Evolutionary conservation across 2,797 vertebrate genomes (phyloP), one percentile per base, ranked within the genome.

Genomic region (Erithacus rubecula): DNA sequence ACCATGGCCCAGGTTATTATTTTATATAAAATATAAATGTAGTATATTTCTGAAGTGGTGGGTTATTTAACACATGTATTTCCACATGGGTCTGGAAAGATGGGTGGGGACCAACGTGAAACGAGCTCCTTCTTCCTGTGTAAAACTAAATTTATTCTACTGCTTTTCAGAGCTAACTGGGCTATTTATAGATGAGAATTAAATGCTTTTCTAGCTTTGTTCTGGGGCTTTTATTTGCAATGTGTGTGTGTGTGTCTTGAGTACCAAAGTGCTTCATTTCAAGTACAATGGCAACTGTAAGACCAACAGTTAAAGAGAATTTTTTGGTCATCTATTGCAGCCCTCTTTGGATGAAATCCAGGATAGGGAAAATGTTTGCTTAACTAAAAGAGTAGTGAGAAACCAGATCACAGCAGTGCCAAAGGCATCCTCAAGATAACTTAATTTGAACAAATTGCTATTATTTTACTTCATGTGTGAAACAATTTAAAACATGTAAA

Each of bases 1-100:
- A 78, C 51, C 59, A 43, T 1, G 39, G 86, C 81, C 67, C 72
- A 93, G 87, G 87, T 89, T 86, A 75, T 83, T 91, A 88, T 94
- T 93, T 96, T 86, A 76, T 94, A 94, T 90, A 81, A 85, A 87
- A 44, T 81, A 94, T 71, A 95, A 94, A 95, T 78, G 92, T 86
- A 76, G 24, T 59, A 69, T 70, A 91, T 67, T 79, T 79, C 83
- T 86, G 70, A 17, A 60, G 59, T 15, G 27, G 32, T 56, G 44
- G 59, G 36, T 72, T 75, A 89, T 93, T 95, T 92, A 90, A 81
- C 83, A 89, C 78, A 39, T 75, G 55, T 87, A 91, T 93, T 96
- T 94, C 89, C 76, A 91, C 56, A 83, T 3, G 29, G 70, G 79
- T 94, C 87, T 91, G 82, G 91, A 91, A 91, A 9, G 44, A 95